These are phyloP conservation scores for Rhineura floridana DNA, from an alignment of 2,113 vertebrate genomes.

Conservation along the genomic window DNA sequence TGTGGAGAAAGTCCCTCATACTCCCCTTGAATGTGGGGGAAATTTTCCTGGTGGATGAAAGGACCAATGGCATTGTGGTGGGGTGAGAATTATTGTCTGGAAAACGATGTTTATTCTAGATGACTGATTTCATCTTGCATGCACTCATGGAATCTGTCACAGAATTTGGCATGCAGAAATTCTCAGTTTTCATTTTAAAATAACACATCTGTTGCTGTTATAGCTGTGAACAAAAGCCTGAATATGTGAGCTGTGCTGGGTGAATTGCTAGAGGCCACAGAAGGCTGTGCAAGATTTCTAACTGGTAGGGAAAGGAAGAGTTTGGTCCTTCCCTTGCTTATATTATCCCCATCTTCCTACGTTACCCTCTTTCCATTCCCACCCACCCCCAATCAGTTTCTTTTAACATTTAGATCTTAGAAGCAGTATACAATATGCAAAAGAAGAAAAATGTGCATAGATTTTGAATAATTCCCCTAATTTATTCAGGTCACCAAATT, in stretches of 20 bases:
- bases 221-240: background rate
- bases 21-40: background rate
- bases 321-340: background rate
- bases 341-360: background rate
- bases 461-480: background rate
- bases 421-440: background rate
- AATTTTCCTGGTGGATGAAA: background rate
- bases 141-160: background rate
- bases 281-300: background rate
- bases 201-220: background rate
- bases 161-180: background rate
- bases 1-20: background rate
- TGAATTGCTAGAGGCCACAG: background rate
- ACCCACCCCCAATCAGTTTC: background rate
- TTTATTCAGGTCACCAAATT: constrained; percentile 5
- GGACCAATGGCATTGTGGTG: background rate
- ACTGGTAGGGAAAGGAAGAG: background rate
- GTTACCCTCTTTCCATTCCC: background rate
- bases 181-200: constrained; percentile 7
- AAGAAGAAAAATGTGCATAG: background rate
- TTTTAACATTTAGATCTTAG: background rate
- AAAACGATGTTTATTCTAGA: background rate
- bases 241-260: background rate
- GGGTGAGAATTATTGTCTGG: background rate
- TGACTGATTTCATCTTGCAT: constrained; percentile 1